Evolutionary conservation across 2,888 invertebrate genomes (phyloP), one percentile per base, ranked within the genome.

Genomic region (Arge pagana): DNA sequence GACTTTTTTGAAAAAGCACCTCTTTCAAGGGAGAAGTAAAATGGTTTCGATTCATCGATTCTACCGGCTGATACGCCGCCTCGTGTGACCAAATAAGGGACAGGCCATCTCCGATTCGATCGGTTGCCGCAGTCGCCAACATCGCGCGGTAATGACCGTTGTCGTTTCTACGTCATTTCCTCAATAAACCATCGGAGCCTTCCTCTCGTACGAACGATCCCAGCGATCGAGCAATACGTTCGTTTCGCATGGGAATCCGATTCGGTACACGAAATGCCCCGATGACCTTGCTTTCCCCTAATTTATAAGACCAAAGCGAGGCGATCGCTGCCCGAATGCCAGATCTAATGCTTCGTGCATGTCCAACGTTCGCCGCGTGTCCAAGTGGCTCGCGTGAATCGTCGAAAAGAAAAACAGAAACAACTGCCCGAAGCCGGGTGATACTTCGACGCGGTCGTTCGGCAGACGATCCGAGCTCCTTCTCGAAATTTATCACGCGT

Each of bases 211-310:
- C 5, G n/a, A 30, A n/a, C 42, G 19, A n/a, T n/a, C n/a, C 18
- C 15, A 10, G 21, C 16, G 23, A 45, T 45, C 31, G 4, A 4
- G 23, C 15, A 13, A n/a, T 31, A 10, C 10, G 4, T 16, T n/a
- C 19, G 24, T 33, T 23, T 30, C 10, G 35, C 21, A 35, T 45
- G 23, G 23, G 35, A 23, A 19, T 48, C 49, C 8, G 23, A 55
- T 5, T 30, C 40, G 30, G 28, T 16, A 4, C 13, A 11, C 2
- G 3, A 15, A 18, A 45, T 33, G 33, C 52, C 51, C 50, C 52
- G 48, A 53, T 54, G 59, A 57, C 61, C 59, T 50, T 48, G 60
- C 57, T 64, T 64, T 67, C 62, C 50, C 58, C 58, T 50, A 55
- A 62, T 60, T 63, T 48, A 50, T 54, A 57, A 30, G 49, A 52